phyloP scores from a whole-genome alignment of 2,113 vertebrate species.

The Gadus chalcogrammus region DNA sequence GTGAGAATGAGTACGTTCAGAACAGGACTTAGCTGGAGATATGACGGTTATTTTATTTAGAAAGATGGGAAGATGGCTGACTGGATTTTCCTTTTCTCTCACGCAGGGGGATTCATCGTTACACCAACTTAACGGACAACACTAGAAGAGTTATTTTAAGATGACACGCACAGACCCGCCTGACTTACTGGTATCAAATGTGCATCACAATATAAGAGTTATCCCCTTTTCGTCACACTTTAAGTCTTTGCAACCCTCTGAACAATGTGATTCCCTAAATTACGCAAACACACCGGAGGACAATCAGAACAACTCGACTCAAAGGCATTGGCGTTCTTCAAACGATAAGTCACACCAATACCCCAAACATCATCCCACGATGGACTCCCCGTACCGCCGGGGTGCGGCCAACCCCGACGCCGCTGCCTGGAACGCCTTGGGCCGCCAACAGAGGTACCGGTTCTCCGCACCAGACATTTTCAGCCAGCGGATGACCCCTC shows the following conservation, averaged over 20 bases:
- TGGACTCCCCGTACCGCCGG: constrained; percentile 77
- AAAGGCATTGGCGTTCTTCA: constrained; percentile 89
- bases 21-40: background rate
- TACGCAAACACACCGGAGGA: constrained; percentile 69
- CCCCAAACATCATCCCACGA: constrained; percentile 63
- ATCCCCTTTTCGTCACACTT: constrained; percentile 72
- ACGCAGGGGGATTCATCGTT: constrained; percentile 65
- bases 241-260: constrained; percentile 66
- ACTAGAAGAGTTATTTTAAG: constrained; percentile 82
- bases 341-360: constrained; percentile 84
- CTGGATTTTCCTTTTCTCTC: constrained; percentile 32
- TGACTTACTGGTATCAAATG: constrained; percentile 90
- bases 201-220: constrained; percentile 89
- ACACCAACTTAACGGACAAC: constrained; percentile 79
- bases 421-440: constrained; percentile 68
- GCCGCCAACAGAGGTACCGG: constrained; percentile 74
- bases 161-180: constrained; percentile 98
- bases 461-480: constrained; percentile 75
- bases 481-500: constrained; percentile 61
- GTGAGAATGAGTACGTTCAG: background rate
- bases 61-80: constrained; percentile 16
- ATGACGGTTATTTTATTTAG: background rate
- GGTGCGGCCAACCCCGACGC: constrained; percentile 64
- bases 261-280: constrained; percentile 83
- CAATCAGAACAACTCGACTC: constrained; percentile 78